Base-by-base conservation (phyloP, 2,888 invertebrate genomes). In the Pseudococcus viburni region DNA sequence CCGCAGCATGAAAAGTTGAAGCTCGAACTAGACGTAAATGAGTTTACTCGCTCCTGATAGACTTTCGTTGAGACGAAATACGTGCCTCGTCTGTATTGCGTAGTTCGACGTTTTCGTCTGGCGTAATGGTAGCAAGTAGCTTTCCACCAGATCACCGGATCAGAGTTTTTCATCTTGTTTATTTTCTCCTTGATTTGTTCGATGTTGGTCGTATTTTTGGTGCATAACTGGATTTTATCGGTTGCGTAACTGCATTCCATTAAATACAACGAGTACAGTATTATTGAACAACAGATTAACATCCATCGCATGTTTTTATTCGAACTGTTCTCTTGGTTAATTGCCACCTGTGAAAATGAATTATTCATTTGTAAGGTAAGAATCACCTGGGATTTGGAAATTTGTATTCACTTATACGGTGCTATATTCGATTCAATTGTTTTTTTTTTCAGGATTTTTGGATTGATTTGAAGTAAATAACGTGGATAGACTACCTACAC, bases 71-170 rank as follows among this genome's bases (percentile, higher is more conserved):
- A 95, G 11, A 96, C 95, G 91, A 95, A 95, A 84, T 96, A 95
- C 91, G 96, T 96, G 9, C 96, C 96, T 91, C 96, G 96, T 88
- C 96, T 93, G 91, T 96, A 96, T 89, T 96, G 93, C 89, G 95
- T 95, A 90, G 95, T 94, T 91, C 96, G 95, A 88, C 96, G 92
- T 91, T 95, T 94, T 90, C 96, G 93, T 64, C 96, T 92, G 89
- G 95, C 95, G 92, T 96, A 96, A 92, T 96, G 96, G 92, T 96
- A 96, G 91, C 96, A 96, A 89, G 96, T 94, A 80, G 96, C 96
- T 91, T 96, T 96, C 96, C 96, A 96, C 93, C 88, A 88, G 33
- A 88, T 88, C 3, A 88, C 39, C 26, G 88, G 88, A 26, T 84
- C 48, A 7, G 88, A 59, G 48, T 85, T 88, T 77, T 88, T 88